A percentile compares a stretch with the other conserved stretches of the same genome.
Conservation (phyloP, 2,888 invertebrate genomes). For the Harpalus rufipes region DNA sequence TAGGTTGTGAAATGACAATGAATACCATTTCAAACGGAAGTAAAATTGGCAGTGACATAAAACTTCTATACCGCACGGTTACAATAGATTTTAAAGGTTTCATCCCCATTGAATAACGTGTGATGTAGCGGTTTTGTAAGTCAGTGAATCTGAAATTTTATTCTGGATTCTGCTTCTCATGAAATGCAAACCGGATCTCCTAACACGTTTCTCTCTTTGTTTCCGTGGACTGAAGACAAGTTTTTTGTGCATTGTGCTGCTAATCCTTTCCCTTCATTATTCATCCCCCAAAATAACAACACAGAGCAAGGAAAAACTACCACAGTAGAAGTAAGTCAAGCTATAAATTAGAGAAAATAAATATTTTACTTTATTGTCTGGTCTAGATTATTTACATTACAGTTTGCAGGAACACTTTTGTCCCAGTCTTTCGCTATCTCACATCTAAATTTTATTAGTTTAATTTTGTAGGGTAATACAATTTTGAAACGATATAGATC, state of each 20-base stretch:
- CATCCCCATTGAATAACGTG: conserved; percentile 21
- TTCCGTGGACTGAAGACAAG: conserved; percentile 19
- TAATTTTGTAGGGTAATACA: no score
- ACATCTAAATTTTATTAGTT: no score
- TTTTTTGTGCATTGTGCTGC: not conserved
- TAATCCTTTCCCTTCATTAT: conserved; percentile 46
- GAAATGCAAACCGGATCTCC: not conserved
- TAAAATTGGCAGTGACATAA: no score
- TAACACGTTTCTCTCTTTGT: conserved; percentile 39
- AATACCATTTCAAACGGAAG: no score
- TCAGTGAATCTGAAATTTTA: conserved; percentile 29
- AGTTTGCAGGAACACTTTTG: not conserved
- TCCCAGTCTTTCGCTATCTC: not conserved
- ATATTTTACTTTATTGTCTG: conserved; percentile 6
- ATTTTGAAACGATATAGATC: no score
- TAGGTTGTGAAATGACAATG: no score
- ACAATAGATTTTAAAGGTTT: not conserved
- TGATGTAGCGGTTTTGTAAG: conserved; percentile 22
- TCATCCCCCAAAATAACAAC: conserved; percentile 23
- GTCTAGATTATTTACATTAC: not conserved
- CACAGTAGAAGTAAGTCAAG: not conserved
- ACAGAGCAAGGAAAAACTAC: not conserved
- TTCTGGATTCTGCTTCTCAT: conserved; percentile 11
- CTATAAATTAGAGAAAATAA: conserved; percentile 14
- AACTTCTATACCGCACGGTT: no score